phyloP scores from a whole-genome alignment of 2,113 vertebrate genomes.

The Solea solea region DNA sequence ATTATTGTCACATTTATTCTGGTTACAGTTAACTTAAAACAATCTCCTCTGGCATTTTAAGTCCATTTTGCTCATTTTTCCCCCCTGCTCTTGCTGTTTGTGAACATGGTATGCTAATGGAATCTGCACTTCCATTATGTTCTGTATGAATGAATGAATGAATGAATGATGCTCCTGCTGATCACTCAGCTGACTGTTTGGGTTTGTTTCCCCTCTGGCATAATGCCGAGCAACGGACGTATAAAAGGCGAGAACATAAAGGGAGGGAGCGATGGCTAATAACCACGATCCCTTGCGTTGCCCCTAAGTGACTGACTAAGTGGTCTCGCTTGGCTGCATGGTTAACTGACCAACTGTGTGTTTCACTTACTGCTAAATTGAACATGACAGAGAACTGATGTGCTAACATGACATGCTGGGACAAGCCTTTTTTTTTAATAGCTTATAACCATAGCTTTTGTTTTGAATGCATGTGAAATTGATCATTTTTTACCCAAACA shows the following conservation, averaged over 20 bases:
- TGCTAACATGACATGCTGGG: background rate
- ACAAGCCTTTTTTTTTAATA: background rate
- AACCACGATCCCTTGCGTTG: constrained; percentile 33
- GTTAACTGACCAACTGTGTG: constrained; percentile 40
- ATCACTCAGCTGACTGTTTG: constrained; percentile 40
- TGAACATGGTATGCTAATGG: constrained; percentile 14
- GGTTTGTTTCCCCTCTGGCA: constrained; percentile 25
- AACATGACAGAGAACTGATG: constrained; percentile 25
- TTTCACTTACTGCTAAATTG: constrained; percentile 39
- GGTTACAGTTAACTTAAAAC: constrained; percentile 10
- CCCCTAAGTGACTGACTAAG: constrained; percentile 44
- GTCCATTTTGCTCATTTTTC: constrained; percentile 12
- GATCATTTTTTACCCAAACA: background rate
- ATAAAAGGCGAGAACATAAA: constrained; percentile 38
- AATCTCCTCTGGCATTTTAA: constrained; percentile 31
- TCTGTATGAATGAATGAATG: background rate
- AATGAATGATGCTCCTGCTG: constrained; percentile 10
- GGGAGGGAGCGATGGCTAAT: constrained; percentile 42
- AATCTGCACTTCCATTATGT: constrained; percentile 26
- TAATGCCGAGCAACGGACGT: constrained; percentile 7
- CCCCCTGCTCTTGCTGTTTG: constrained; percentile 5
- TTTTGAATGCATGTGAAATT: background rate
- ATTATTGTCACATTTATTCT: constrained; percentile 3
- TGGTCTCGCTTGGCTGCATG: constrained; percentile 38
- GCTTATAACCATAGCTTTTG: background rate